Evolutionary conservation across 2,888 invertebrate species (phyloP).

Genomic region (Sphaeridia pumilis): DNA sequence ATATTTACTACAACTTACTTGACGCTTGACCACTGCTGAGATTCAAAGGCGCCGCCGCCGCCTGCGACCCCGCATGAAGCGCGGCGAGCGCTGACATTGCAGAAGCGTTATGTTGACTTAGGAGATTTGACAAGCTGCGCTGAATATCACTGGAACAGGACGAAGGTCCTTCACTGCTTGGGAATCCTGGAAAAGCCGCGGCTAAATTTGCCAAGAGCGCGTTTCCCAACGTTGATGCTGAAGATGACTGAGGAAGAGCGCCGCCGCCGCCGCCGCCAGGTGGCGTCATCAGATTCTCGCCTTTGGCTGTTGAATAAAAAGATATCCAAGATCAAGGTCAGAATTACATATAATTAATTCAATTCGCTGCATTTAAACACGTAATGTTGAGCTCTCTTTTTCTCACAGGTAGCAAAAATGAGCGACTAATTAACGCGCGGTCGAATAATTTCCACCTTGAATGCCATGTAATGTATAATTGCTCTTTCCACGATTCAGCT

Average conservation of each 20-base stretch:
- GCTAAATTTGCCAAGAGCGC: conserved; percentile 50
- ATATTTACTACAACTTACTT: too few species aligned
- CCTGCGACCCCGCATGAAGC: conserved; percentile 1
- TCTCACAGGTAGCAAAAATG: too few species aligned
- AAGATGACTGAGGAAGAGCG: conserved; percentile 13
- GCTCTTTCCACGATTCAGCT: too few species aligned
- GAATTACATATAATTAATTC: too few species aligned
- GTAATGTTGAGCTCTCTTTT: too few species aligned
- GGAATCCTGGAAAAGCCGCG: conserved; percentile 38
- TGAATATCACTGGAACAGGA: not conserved
- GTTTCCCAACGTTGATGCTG: conserved; percentile 30
- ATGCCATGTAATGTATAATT: too few species aligned
- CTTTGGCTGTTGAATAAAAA: not conserved
- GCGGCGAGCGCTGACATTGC: conserved; percentile 15
- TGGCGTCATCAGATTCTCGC: not conserved
- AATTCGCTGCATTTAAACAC: too few species aligned
- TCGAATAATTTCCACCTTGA: too few species aligned
- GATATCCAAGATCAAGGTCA: too few species aligned
- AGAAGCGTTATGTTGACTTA: conserved; percentile 7
- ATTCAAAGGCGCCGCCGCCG: conserved; percentile 24
- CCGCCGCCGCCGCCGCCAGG: not conserved
- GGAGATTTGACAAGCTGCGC: not conserved
- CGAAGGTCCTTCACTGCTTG: not conserved
- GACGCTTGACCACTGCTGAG: conserved; percentile 21
- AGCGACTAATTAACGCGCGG: too few species aligned